Evolutionary conservation across 2,797 vertebrate genomes (phyloP), one percentile per base, ranked within the genome.

Genomic region (Chaetophractus vellerosus): DNA sequence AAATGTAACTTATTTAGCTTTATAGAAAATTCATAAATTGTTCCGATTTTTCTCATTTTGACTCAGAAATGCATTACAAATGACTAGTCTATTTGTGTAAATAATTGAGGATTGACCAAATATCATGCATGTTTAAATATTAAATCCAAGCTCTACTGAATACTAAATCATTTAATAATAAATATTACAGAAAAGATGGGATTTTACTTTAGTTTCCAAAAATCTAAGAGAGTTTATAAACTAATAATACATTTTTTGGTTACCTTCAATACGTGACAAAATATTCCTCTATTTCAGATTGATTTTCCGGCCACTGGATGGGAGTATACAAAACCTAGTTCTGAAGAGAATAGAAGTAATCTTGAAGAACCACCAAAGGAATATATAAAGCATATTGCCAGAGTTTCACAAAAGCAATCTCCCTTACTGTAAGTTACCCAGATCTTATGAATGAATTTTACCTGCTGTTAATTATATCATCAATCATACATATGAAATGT

Each of bases 391-490:
- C 97, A 98, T 55, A 96, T 98, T 80, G 88, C 95, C 64, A 96
- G 78, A n/a, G 92, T 98, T 57, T 96, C 97, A 0, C 96, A 97
- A 92, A 97, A 93, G 0, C 80, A 61, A 45, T 98, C 97, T 24
- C 94, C 97, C 18, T 63, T 98, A 87, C 96, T 98, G 98, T 98
- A 91, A 98, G 98, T 98, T 89, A 92, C 33, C 18, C 50, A 72
- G 57, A 38, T 57, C 61, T 2, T 68, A 31, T 24, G 66, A 94
- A 48, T 84, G 68, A 83, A 21, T 45, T 85, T 94, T 52, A 10
- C 68, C 59, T 57, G 36, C 80, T 88, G 3, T 76, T 9, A 14
- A 57, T 55, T 52, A 63, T 9, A 7, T 50, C 64, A 3, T 95
- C 0, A 0, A 24, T 93, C 89, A 93, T 21, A 50, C 36, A 88